Evolutionary conservation across 2,797 vertebrate genomes (phyloP), one percentile per base, ranked within the genome.

Genomic region (Onychomys torridus): DNA sequence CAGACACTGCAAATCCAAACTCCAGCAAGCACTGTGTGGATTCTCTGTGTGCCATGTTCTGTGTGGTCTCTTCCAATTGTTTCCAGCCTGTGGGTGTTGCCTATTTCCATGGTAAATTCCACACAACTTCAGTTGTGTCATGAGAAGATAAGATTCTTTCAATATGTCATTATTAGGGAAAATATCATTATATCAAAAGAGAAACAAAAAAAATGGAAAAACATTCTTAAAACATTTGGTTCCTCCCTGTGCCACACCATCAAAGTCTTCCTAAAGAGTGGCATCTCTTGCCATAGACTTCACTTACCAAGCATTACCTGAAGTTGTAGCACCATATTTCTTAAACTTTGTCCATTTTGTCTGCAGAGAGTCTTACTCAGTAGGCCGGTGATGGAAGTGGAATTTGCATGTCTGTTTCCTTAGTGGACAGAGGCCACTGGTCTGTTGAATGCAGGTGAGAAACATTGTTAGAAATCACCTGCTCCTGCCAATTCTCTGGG

Each of bases 141-240:
- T 91, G 40, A 3, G 23, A 89, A 59, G 55, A 89, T 46, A 52
- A 75, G 10, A n/a, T 77, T 49, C 19, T 46, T 46, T 63, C 75
- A 57, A 32, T 57, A 52, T 21, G 23, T 89, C 19, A 76, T 69
- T 61, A 10, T 87, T 27, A 79, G 63, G 9, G 71, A 91, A 27
- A 71, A 4, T 95, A 19, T 87, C 63, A 79, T 91, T 5, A 16
- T 27, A 0, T 49, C 37, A 77, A 43, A 32, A 34, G 93, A 90
- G 43, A 52, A 92, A 6, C 21, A 34, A 52, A 73, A 52, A 49
- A 49, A 52, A 77, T 40, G 17, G 10, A 77, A 40, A 0, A 73
- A 46, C 2, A 37, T 85, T 96, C 89, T 82, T 77, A n/a, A 81
- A 71, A 93, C 4, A 96, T 69, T 32, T 52, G 34, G 49, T 32